Conservation (phyloP, 1,140 invertebrate genomes). For the Prorops nasuta region DNA sequence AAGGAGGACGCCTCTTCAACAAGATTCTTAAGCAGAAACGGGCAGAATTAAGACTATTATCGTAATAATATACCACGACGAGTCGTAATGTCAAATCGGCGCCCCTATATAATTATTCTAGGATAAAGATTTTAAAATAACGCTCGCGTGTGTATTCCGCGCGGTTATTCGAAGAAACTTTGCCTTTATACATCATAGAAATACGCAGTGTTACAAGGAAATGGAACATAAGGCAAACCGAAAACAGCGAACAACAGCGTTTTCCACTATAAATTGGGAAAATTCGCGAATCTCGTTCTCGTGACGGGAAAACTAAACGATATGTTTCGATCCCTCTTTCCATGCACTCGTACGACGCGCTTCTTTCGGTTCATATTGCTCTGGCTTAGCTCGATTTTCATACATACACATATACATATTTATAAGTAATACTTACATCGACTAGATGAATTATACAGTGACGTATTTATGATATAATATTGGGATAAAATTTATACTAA, state of each 20-base stretch:
- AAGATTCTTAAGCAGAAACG: constrained; percentile 34
- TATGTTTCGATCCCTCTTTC: constrained; percentile 27
- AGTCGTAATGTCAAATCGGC: constrained; percentile 29
- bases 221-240: constrained; percentile 31
- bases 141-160: constrained; percentile 21
- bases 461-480: constrained; percentile 20
- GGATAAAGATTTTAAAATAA: constrained; percentile 30
- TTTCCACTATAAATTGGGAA: no score
- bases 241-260: no score
- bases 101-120: constrained; percentile 20
- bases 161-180: constrained; percentile 33
- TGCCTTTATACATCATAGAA: constrained; percentile 37
- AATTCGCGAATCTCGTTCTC: no score
- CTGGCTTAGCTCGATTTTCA: constrained; percentile 13
- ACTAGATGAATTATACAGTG: constrained; percentile 34
- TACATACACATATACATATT: constrained; percentile 27
- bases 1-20: constrained; percentile 25
- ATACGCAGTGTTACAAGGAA: constrained; percentile 24
- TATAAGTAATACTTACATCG: constrained; percentile 28
- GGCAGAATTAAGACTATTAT: constrained; percentile 37
- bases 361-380: constrained; percentile 39
- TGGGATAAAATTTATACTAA: constrained; percentile 12
- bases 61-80: constrained; percentile 37
- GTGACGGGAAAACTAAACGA: constrained; percentile 28
- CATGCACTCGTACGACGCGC: constrained; percentile 10